Conservation (phyloP, 2,797 vertebrate genomes). For the Mormyrus hasselquistii region DNA sequence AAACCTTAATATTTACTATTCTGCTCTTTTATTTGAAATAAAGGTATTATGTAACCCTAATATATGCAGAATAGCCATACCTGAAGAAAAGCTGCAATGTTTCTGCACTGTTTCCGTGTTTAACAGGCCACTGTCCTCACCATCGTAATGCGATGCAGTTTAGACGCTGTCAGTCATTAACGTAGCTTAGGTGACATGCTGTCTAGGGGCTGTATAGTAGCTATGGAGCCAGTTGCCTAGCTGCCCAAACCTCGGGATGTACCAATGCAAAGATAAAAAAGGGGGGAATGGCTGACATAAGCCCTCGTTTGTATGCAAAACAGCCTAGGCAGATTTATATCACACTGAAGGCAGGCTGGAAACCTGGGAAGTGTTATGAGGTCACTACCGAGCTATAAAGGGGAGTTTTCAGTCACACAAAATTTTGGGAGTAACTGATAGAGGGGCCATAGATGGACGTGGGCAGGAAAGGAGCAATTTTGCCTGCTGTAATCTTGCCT, state of each 20-base stretch:
- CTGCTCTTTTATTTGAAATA: neutral
- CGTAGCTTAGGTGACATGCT: neutral
- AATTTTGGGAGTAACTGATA: neutral
- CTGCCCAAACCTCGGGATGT: neutral
- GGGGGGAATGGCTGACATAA: neutral
- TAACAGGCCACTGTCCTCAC: neutral
- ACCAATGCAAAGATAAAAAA: neutral
- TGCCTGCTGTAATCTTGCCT: neutral
- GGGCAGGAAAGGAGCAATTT: neutral
- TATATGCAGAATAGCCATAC: neutral
- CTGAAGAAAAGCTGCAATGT: neutral
- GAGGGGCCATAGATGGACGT: neutral
- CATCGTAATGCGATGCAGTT: neutral
- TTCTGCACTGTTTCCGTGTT: neutral
- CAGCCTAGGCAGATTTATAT: conserved; percentile 6
- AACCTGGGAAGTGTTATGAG: neutral
- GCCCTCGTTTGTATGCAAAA: conserved; percentile 2
- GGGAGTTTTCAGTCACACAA: neutral
- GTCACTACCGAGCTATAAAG: neutral
- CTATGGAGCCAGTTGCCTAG: neutral
- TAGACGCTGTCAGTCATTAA: neutral
- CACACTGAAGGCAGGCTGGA: neutral
- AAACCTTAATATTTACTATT: neutral
- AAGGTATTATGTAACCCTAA: neutral
- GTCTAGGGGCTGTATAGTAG: neutral